Base-by-base conservation (phyloP, 1,140 invertebrate genomes). In the Melitaea cinxia region DNA sequence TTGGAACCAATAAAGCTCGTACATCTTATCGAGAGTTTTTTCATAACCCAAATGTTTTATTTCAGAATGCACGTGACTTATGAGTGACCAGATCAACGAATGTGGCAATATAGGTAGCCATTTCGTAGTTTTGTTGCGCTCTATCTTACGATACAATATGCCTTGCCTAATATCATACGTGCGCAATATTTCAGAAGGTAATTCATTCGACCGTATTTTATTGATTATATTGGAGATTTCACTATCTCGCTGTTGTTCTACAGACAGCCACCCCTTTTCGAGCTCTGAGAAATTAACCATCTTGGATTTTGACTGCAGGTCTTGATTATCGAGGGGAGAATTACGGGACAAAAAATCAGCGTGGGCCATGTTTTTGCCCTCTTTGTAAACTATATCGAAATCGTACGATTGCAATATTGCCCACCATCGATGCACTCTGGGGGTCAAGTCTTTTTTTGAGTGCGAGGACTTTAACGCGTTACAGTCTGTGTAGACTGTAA, bases 341-440 rank as follows among this genome's bases (percentile, higher is more conserved):
- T 26, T 26, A 26, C 24, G 24, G 24, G 24, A 26, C 24, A 72
- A 55, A 28, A 61, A 72, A 26, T 72, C 70, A 7, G 47, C 69
- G 15, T 71, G 69, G 5, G 35, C 2, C 60, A 60, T 64, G 6
- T 33, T 12, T 15, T 50, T 65, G n/a, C 61, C 70, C n/a, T 55
- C 52, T 14, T 33, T 28, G 23, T 72, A 69, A 7, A 52, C 17
- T 4, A 65, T 15, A 24, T 68, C 59, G 47, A 65, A 69, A 19
- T 68, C 70, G 28, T 61, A 73, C 0, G 56, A 12, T 23, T 72
- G 70, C 4, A 72, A 49, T 21, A 37, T 68, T 10, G 53, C 65
- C 70, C 79, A 83, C 77, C 77, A 85, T 15, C 77, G n/a, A 24
- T 79, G 65, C 0, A 74, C 76, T 39, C 76, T 19, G 7, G 80